Percentiles rank a stretch among this genome's conserved stretches.
These are phyloP conservation scores for Hedya salicella DNA, from an alignment of 2,888 invertebrate species.

Conservation along the genomic window DNA sequence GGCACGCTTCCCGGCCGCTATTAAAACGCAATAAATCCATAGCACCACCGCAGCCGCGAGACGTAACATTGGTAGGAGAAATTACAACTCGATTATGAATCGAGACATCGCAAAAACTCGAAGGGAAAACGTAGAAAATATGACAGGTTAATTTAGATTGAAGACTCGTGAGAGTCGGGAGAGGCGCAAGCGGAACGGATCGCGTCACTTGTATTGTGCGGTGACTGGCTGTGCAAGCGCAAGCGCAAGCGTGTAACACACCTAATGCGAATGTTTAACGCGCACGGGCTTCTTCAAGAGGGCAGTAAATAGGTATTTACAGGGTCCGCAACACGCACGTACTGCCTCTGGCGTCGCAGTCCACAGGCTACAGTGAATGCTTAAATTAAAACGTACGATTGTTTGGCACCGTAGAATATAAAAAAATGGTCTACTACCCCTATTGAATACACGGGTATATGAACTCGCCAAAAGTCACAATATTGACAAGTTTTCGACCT, in stretches of 20 bases:
- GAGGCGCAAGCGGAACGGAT: constrained; percentile 75
- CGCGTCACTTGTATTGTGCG: constrained; percentile 42
- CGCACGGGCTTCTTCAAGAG: no score
- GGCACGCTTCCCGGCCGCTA: constrained; percentile 62
- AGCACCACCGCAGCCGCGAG: constrained; percentile 47
- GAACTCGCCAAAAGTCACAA: no score
- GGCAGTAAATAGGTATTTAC: no score
- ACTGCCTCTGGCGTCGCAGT: no score
- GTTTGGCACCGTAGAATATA: no score
- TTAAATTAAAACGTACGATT: no score
- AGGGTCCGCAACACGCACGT: no score
- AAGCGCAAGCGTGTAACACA: background rate
- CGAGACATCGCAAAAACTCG: constrained; percentile 61
- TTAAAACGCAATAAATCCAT: constrained; percentile 71
- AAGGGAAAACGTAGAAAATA: constrained; percentile 71
- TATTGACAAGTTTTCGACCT: no score
- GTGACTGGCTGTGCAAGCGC: constrained; percentile 1
- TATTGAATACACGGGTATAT: no score
- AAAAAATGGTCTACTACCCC: no score
- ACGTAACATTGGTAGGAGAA: constrained; percentile 61
- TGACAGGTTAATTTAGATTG: constrained; percentile 79
- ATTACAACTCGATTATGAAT: constrained; percentile 65
- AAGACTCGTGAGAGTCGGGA: constrained; percentile 68
- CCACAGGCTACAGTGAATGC: no score
- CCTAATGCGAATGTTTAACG: background rate